phyloP scores from a whole-genome alignment of 1,140 invertebrate species.

The Drosophila virilis region DNA sequence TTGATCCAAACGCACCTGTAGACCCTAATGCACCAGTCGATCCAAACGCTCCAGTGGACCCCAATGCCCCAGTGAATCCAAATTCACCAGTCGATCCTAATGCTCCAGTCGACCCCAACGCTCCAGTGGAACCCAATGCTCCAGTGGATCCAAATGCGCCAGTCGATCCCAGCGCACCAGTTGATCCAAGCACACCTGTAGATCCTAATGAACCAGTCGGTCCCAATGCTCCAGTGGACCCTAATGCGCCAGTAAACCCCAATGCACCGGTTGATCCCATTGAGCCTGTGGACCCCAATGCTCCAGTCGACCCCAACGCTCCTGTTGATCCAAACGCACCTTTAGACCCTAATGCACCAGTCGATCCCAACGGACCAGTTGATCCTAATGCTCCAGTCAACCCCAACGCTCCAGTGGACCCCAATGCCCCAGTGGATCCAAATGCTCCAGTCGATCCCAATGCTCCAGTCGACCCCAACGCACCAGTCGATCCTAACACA shows the following conservation, averaged over 20 bases:
- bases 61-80: constrained; percentile 14
- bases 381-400: constrained; percentile 26
- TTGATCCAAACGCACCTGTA: constrained; percentile 3
- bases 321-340: constrained; percentile 38
- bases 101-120: constrained; percentile 4
- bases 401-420: constrained; percentile 21
- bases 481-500: constrained; percentile 25
- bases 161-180: constrained; percentile 5
- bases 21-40: constrained; percentile 24
- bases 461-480: constrained; percentile 14
- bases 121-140: constrained; percentile 11
- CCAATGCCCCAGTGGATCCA: constrained; percentile 15
- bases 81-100: constrained; percentile 3
- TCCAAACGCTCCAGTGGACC: constrained; percentile 18
- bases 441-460: constrained; percentile 27
- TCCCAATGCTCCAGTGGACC: constrained; percentile 11
- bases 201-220: constrained; percentile 17
- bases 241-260: constrained; percentile 11
- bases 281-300: not conserved
- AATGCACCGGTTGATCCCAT: constrained; percentile 15
- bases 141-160: constrained; percentile 13
- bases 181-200: not conserved
- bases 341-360: constrained; percentile 15
- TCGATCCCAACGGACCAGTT: constrained; percentile 18
- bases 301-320: constrained; percentile 25